Evolutionary conservation across 2,888 invertebrate genomes (phyloP), one percentile per base, ranked within the genome.

Genomic region (Drosophila niveifrons): DNA sequence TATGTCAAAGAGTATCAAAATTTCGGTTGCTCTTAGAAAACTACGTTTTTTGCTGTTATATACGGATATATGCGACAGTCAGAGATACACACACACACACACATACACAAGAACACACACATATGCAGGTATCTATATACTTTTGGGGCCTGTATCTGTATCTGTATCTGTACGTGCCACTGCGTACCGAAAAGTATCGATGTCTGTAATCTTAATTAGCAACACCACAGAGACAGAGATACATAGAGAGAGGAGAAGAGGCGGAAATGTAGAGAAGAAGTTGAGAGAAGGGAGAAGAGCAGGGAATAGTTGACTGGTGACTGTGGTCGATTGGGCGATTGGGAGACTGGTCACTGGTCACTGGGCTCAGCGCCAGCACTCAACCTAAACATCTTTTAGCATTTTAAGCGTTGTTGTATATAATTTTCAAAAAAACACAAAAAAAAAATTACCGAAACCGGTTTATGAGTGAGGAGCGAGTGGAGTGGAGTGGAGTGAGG

Each of bases 181-280:
- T 83, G 86, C 86, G 63, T 72, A 72, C 72, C 73, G 64, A 78
- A 87, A 83, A 87, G 87, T 84, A 84, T 84, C 83, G 80, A 84
- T 87, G 83, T 84, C 83, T 84, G 83, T 84, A 84, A 84, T 84
- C 83, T 84, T 84, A 84, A 84, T 84, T 84, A 84, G 83, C 85
- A 87, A 84, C 87, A 84, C 87, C 84, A 57, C 74, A 80, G 81
- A 63, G 41, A 50, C 50, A 50, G 17, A 28, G 15, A 36, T 36
- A 36, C 29, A 28, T 29, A 47, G 53, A 53, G 18, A 18, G 23
- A 23, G 15, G 13, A 11, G 18, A 2, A 31, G 52, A 23, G 18
- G 29, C 36, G 36, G n/a, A 31, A 10, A 31, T 9, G 39, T 28
- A n/a, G 28, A 15, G 53, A 11, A 23, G 9, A 11, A 29, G 11